phyloP scores from a whole-genome alignment of 2,888 invertebrate species.

The Panzeria rudis region DNA sequence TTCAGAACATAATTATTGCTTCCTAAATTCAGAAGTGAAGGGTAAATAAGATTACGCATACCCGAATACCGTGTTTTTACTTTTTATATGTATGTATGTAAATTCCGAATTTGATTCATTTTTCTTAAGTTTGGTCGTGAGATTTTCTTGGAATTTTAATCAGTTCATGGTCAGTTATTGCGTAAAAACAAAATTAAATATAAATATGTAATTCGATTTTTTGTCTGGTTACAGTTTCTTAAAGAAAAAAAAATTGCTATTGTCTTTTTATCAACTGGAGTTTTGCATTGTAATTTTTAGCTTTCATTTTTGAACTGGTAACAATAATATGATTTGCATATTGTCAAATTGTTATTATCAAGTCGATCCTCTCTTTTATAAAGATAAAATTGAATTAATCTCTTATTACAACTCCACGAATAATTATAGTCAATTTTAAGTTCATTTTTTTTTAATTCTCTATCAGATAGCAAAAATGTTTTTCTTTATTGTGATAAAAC shows the following conservation, averaged over 20 bases:
- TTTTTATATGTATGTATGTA: not conserved
- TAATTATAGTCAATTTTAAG: no score
- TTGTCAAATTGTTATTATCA: not conserved
- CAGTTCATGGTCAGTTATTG: conserved; percentile 75
- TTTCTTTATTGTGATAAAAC: no score
- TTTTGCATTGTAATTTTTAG: not conserved
- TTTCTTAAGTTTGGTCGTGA: conserved; percentile 62
- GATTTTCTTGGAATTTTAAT: conserved; percentile 76
- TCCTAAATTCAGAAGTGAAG: no score
- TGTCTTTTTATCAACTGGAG: not conserved
- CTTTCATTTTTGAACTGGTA: not conserved
- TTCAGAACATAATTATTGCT: no score
- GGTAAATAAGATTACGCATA: not conserved
- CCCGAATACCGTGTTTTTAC: not conserved
- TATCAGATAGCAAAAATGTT: no score
- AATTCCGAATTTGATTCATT: conserved; percentile 18
- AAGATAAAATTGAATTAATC: not conserved
- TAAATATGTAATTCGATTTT: not conserved
- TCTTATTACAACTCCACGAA: no score
- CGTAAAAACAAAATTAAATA: conserved; percentile 43
- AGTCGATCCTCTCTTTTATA: conserved; percentile 1
- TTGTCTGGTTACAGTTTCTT: not conserved
- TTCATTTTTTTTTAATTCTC: no score
- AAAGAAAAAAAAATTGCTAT: not conserved
- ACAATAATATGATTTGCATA: not conserved